Base-by-base conservation (phyloP, 2,797 vertebrate genomes). In the Peromyscus nudipes region DNA sequence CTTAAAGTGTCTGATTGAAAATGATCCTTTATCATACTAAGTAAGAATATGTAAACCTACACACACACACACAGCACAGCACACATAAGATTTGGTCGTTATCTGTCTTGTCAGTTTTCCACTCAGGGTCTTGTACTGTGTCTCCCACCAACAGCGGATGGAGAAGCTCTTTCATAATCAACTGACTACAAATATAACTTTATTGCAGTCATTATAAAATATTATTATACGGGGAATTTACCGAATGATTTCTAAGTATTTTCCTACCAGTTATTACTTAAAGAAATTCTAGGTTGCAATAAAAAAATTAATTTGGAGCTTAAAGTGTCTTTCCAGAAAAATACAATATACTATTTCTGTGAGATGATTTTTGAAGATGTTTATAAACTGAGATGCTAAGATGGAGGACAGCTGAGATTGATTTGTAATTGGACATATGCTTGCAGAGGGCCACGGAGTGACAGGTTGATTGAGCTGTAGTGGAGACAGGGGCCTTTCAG, bases 401-500 rank as follows among this genome's bases (percentile, higher is more conserved):
- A 60, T 10, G 67, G 31, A 89, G 52, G 83, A 94, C 80, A 93
- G 79, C 76, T 86, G 86, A 94, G 73, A 82, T 71, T 93, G 89
- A 77, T 64, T 89, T 92, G 75, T 94, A 89, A 94, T 96, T 75
- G 91, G 82, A 83, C 46, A 77, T 89, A 34, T 86, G 79, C 64
- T 34, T 94, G 11, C 67, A 0, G 27, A 75, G 29, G 71, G n/a
- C 76, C 60, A 49, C 27, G 57, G 67, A 92, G 64, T 81, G 71
- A 55, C n/a, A 76, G 6, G 10, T 29, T 98, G 92, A 92, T 94
- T 96, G 97, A 96, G 62, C 55, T 85, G 16, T 92, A 89, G 60
- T 29, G 82, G 95, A 87, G n/a, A 94, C 89, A 95, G 75, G 95
- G 87, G 96, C 97, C 43, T 77, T 97, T 97, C 92, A 96, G 89